Base-by-base conservation (phyloP, 2,113 vertebrate species). In the Misgurnus mizolepis region DNA sequence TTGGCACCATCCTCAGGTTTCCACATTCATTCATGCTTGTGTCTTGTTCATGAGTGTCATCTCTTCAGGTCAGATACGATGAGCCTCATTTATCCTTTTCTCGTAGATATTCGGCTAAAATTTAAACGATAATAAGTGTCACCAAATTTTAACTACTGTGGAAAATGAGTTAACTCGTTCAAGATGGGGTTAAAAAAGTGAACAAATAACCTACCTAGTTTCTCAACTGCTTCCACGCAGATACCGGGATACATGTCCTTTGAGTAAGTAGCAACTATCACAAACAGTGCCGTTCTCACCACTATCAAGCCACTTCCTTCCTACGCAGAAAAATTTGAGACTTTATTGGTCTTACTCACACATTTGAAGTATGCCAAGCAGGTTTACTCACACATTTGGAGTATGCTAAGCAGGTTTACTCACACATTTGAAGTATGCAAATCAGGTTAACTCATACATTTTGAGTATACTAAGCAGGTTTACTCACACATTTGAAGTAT, bases 191-290 rank as follows among this genome's bases (percentile, higher is more conserved):
- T 11, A 65, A 56, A n/a, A 69, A 60, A 45, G 69, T 58, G 34
- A 43, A 41, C 3, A 60, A 60, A 2, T 15, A 15, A 68, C 89
- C 87, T 87, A 91, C 93, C 94, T 34, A 95, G 87, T 78, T 92
- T 95, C 85, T 95, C 93, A 4, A 93, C 86, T 12, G 94, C 94
- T 87, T 95, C 93, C 71, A 94, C 92, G 0, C 93, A 95, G 45
- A 95, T 87, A 1, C 92, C 93, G 61, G 94, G 92, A 79, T 92
- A 93, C 93, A 94, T 95, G 78, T 84, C 89, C 0, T 83, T 86
- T 6, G 45, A 80, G 79, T 94, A 95, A 0, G 92, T 93, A 71
- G 91, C 88, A 50, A 93, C 84, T 71, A 95, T 67, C 61, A 94
- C 86, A 75, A 91, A 90, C 18, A 78, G 15, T 0, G 72, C 68